Evolutionary conservation across 1,140 invertebrate genomes (phyloP), one percentile per base, ranked within the genome.

Genomic region (Zaprionus lachaisei): DNA sequence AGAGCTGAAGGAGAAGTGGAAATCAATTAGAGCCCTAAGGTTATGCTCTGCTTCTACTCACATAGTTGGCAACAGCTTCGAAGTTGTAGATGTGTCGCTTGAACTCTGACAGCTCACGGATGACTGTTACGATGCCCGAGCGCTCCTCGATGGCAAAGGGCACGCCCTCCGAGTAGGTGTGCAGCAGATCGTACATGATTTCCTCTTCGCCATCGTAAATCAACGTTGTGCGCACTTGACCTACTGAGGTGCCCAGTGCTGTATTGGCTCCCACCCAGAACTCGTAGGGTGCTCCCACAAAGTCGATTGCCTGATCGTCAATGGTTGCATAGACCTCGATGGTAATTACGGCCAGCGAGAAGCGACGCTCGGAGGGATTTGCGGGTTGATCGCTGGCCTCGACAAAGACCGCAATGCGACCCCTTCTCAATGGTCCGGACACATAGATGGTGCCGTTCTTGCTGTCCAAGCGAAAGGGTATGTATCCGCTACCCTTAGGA

Each of bases 231-330:
- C 96, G 93, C 44, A 97, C 96, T 93, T 97, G 97, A 1, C 98
- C 98, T 49, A 99, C 95, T 79, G 96, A 97, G 0, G 97, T 97
- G 7, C 97, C 97, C 56, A 97, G 93, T 0, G 95, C 95, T 1
- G 96, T 96, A 87, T 97, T 97, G 60, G 96, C 96, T 1, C 96
- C 96, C 17, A 98, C 96, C 96, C 96, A 97, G 93, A 99, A 98
- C 75, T 97, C 96, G 85, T 98, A 99, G 0, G 97, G 97, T 1
- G 97, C 95, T 28, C 97, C 97, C 26, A 97, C 93, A 86, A 99
- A 99, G 74, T 97, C 95, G 1, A 98, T 97, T 38, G 94, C 93
- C 72, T 94, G 94, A 34, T 92, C 92, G 94, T 95, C 94, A 90
- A 94, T 94, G 77, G 93, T 93, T 31, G 94, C 93, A 77, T 93